Conservation (phyloP, 2,797 vertebrate genomes). For the Buceros bicornis region DNA sequence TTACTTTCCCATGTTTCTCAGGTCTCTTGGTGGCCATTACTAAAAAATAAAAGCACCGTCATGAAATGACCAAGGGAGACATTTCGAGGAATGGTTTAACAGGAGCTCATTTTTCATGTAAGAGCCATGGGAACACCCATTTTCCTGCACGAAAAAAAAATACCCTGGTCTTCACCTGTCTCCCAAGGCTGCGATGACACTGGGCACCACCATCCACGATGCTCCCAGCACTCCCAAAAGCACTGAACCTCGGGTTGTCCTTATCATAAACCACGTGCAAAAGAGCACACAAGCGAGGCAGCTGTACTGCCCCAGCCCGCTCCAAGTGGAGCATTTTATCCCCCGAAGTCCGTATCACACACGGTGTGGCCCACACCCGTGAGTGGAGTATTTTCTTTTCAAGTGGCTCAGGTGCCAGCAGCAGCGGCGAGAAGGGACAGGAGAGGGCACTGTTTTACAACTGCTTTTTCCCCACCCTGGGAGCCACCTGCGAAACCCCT, state of each 20-base stretch:
- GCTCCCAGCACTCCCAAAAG: background rate
- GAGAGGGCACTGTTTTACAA: slow-evolving; percentile 13
- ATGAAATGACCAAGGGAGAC: slow-evolving; percentile 27
- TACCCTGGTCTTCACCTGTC: background rate
- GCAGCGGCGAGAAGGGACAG: background rate
- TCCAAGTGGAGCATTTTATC: background rate
- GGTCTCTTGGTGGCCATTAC: slow-evolving; percentile 13
- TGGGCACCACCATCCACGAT: background rate
- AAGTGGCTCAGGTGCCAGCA: background rate
- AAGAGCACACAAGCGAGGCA: background rate
- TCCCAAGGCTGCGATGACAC: background rate
- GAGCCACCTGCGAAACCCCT: background rate
- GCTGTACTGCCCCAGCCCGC: background rate
- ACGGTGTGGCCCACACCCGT: background rate
- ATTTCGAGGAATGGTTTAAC: slow-evolving; percentile 38
- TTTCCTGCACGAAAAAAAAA: background rate
- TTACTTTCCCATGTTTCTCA: slow-evolving; percentile 2
- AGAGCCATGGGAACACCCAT: background rate
- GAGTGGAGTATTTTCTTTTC: background rate
- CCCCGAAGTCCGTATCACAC: accelerated
- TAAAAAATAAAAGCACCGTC: background rate
- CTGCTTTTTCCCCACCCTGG: background rate
- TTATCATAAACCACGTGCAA: accelerated
- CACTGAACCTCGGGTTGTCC: background rate
- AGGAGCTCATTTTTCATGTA: slow-evolving; percentile 34